Conservation (phyloP, 2,888 invertebrate species). For the Crossocerus cetratus region DNA sequence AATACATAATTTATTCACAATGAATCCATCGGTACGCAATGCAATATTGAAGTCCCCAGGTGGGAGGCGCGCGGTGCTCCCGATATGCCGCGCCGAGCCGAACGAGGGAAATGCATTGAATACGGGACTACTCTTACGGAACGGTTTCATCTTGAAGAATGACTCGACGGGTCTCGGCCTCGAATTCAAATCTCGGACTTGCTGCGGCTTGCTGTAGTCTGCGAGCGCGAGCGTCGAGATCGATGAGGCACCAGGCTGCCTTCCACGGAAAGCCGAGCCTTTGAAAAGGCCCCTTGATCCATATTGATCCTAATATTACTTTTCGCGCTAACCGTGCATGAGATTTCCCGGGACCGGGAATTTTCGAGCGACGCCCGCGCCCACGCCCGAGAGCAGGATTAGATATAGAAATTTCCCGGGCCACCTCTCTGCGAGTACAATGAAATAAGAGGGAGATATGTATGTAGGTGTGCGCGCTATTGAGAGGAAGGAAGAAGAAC, state of each 20-base stretch:
- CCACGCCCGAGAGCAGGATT: too few species aligned
- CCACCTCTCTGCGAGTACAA: too few species aligned
- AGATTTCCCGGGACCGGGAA: too few species aligned
- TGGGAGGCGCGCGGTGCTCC: constrained; percentile 10
- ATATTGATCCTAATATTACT: constrained; percentile 3
- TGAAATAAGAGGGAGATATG: too few species aligned
- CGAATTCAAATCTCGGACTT: constrained; percentile 25
- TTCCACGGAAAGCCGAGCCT: neutral
- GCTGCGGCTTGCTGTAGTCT: neutral
- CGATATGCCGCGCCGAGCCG: neutral
- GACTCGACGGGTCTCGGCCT: constrained; percentile 30
- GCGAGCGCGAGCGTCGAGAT: constrained; percentile 7
- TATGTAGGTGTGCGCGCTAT: too few species aligned
- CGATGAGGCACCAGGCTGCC: constrained; percentile 5
- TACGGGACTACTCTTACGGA: constrained; percentile 13
- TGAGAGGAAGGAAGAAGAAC: too few species aligned
- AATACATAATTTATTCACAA: constrained; percentile 29
- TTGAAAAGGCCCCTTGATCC: too few species aligned
- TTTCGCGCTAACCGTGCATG: constrained; percentile 3
- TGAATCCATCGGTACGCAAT: constrained; percentile 18
- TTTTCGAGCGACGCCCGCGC: too few species aligned
- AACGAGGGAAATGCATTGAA: constrained; percentile 16
- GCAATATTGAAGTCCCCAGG: constrained; percentile 26
- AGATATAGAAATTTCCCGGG: too few species aligned
- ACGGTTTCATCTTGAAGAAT: constrained; percentile 44